Conservation (phyloP, 2,797 vertebrate genomes). For the Oophaga sylvatica region DNA sequence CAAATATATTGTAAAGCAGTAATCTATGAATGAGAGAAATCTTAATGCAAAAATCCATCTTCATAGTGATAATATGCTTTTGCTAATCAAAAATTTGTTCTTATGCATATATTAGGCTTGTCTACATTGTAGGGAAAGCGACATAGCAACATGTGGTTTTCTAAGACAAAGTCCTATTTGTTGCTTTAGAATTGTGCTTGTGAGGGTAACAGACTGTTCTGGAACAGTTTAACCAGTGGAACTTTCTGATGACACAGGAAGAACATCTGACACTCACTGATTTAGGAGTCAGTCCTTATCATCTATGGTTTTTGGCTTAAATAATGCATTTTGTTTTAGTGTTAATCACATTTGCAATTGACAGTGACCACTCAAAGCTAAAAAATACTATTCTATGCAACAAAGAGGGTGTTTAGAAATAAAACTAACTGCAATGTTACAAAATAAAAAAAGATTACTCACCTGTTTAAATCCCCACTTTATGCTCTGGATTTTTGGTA, state of each 20-base stretch:
- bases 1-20: too few species aligned
- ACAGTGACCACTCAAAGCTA: background rate
- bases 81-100: too few species aligned
- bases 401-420: too few species aligned
- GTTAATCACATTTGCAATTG: background rate
- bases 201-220: constrained; percentile 25
- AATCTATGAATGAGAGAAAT: too few species aligned
- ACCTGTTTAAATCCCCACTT: too few species aligned
- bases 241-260: constrained; percentile 28
- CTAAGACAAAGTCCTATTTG: constrained; percentile 40
- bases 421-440: too few species aligned
- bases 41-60: too few species aligned
- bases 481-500: too few species aligned
- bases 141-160: constrained; percentile 30
- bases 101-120: background rate
- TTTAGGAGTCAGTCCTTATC: background rate
- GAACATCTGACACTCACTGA: constrained; percentile 16
- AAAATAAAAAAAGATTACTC: too few species aligned
- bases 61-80: too few species aligned
- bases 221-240: constrained; percentile 27
- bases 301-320: background rate
- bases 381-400: background rate
- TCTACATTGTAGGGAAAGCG: background rate
- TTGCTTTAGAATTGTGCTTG: background rate
- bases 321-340: constrained; percentile 6